phyloP scores from a whole-genome alignment of 2,113 vertebrate genomes.

The Rhabdornis inornatus region DNA sequence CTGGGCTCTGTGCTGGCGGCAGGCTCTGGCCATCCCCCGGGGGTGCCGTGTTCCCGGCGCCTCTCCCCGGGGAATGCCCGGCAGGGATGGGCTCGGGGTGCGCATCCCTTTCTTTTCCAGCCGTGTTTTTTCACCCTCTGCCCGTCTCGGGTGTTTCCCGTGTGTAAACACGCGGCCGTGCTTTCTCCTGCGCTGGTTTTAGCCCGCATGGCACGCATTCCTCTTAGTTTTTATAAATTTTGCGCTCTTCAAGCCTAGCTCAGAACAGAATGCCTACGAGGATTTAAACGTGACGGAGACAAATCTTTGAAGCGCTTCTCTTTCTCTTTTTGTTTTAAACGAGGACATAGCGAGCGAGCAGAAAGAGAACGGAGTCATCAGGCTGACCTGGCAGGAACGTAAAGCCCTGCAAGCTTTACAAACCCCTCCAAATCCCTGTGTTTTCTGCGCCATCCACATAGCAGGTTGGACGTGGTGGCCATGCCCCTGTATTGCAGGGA shows the following conservation, averaged over 20 bases:
- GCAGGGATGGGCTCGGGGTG: rapidly evolving
- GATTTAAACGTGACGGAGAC: rapidly evolving
- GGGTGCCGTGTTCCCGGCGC: rapidly evolving
- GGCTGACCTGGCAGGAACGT: background rate
- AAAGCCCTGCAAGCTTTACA: background rate
- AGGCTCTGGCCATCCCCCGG: rapidly evolving
- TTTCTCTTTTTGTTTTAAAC: background rate
- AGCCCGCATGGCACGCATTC: background rate
- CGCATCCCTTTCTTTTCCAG: background rate
- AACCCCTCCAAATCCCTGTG: background rate
- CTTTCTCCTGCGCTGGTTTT: background rate
- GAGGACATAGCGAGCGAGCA: background rate
- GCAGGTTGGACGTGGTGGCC: background rate
- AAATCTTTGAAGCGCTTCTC: background rate
- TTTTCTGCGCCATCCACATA: background rate
- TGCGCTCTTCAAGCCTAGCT: background rate
- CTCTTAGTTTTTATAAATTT: background rate
- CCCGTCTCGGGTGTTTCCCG: background rate
- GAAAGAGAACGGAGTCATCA: background rate
- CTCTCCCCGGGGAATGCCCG: background rate
- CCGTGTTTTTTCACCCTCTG: background rate
- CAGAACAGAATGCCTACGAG: background rate
- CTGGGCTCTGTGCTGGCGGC: rapidly evolving
- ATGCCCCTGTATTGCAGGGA: background rate
- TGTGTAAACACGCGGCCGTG: background rate